Base-by-base conservation (phyloP, 2,888 invertebrate genomes). In the Drosophila kambysellisi region DNA sequence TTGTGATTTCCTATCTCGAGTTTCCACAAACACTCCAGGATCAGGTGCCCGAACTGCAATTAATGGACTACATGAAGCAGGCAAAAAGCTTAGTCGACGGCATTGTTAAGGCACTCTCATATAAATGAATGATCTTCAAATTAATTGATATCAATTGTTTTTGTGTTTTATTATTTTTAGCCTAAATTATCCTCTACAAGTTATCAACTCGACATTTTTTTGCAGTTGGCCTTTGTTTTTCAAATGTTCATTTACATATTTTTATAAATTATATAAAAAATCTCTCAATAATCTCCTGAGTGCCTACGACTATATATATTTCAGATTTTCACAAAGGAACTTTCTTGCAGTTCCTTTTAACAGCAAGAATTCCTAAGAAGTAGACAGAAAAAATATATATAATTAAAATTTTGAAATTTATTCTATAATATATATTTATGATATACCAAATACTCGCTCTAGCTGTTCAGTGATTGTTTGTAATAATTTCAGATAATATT, bases 61-160 rank as follows among this genome's bases (percentile, higher is more conserved):
- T 88, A 0, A 83, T 74, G 72, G 79, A 88, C 48, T 85, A 85
- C 43, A 60, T 12, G 37, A 68, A 68, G 17, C 61, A 82, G 59
- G 74, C 61, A 9, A 77, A 53, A 12, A 54, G 39, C 0, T 35
- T 83, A 3, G 29, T 76, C 0, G 57, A 71, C 2, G 67, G 68
- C 4, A 51, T 75, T 56, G 30, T 35, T 1, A 56, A 32, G 12
- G 20, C 52, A 8, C 12, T 75, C 3, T 12, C 53, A 32, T 11
- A 29, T 4, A 15, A 0, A 54, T 39, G 17, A 60, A 20, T 37
- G 4, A 7, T 8, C 4, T 32, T 25, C 5, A 6, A 8, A 33
- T 25, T 32, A 20, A 20, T 8, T 17, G 25, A 25, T 8, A 5
- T 32, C 8, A 15, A 20, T 11, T 29, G 29, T n/a, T 25, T 29